Evolutionary conservation across 1,140 invertebrate species (phyloP), one percentile per base, ranked within the genome.

Genomic region (Sitodiplosis mosellana): DNA sequence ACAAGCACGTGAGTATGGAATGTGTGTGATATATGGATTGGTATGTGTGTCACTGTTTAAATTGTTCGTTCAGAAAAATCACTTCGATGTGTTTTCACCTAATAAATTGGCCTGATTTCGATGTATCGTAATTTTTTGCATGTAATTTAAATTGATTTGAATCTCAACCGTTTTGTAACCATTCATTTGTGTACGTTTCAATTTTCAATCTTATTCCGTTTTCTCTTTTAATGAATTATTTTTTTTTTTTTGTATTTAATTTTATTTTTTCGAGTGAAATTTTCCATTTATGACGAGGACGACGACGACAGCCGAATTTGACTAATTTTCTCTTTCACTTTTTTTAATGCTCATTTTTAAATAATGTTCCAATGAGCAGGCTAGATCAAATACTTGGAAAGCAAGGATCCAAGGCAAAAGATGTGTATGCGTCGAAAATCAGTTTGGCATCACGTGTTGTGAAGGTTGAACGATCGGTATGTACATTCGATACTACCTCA

Each of bases 371-470:
- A 44, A 45, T 34, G 21, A 45, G 11, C 68, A 90, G 88, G 68
- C 74, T 94, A 67, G 91, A 95, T 70, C 82, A 87, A 71, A 93
- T 95, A 64, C 75, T 94, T 53, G 91, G 90, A 49, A 89, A 90
- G 69, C 81, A 85, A 69, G 88, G 87, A 54, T 88, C 85, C 27
- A 91, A 90, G 69, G 81, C 84, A 50, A 89, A 89, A 69, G 88
- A 92, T 65, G 86, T 88, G 46, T 92, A 93, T 64, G 87, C 90
- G 56, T 90, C 87, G 7, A 95, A 93, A 74, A 80, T 91, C 56
- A 87, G 85, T 61, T 71, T 95, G 58, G 87, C 89, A 53, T 88
- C 86, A 53, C 75, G 91, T 65, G 83, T 95, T 56, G 88, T 94
- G 46, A 93, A 93, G 73, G 85, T 93, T 56, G 91, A 95, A 73